These are phyloP conservation scores for Syngnathus rostellatus DNA, from an alignment of 2,797 vertebrate species.

Conservation along the genomic window DNA sequence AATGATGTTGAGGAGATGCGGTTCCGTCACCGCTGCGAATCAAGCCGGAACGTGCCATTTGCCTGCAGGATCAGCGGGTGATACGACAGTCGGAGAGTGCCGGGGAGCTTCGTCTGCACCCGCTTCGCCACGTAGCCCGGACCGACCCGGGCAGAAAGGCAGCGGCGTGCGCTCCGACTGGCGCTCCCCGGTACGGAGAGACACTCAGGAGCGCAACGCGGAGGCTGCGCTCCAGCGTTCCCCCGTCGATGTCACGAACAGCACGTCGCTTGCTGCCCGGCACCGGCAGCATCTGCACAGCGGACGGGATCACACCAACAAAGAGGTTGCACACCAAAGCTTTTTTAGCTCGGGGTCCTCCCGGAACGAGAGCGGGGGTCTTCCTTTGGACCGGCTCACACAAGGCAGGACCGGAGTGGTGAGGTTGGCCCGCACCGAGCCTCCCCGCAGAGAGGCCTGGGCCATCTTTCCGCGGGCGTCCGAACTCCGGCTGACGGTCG, in stretches of 20 bases:
- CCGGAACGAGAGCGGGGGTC: constrained; percentile 20
- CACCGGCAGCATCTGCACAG: constrained; percentile 21
- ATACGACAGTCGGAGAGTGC: constrained; percentile 10
- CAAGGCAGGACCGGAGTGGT: constrained; percentile 69
- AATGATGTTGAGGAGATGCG: constrained; percentile 39
- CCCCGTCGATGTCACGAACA: constrained; percentile 14
- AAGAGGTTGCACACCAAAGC: constrained; percentile 12
- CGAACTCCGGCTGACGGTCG: constrained; percentile 70
- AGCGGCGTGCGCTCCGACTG: constrained; percentile 7
- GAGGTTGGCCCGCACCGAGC: constrained; percentile 65
- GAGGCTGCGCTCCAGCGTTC: constrained; percentile 27
- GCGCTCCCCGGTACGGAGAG: constrained; percentile 1
- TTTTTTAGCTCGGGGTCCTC: constrained; percentile 3
- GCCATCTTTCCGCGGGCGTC: constrained; percentile 76
- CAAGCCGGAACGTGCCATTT: not conserved
- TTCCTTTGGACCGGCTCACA: constrained; percentile 57
- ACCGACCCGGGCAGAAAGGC: constrained; percentile 23
- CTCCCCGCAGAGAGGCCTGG: constrained; percentile 78
- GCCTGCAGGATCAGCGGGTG: constrained; percentile 14
- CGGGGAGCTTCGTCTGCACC: constrained; percentile 15
- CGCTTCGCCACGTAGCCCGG: constrained; percentile 53
- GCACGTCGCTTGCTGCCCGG: not conserved
- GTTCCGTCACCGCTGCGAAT: not conserved
- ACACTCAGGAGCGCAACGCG: constrained; percentile 27
- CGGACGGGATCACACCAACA: constrained; percentile 24